phyloP scores from a whole-genome alignment of 2,888 invertebrate species.

The Idaea straminata region DNA sequence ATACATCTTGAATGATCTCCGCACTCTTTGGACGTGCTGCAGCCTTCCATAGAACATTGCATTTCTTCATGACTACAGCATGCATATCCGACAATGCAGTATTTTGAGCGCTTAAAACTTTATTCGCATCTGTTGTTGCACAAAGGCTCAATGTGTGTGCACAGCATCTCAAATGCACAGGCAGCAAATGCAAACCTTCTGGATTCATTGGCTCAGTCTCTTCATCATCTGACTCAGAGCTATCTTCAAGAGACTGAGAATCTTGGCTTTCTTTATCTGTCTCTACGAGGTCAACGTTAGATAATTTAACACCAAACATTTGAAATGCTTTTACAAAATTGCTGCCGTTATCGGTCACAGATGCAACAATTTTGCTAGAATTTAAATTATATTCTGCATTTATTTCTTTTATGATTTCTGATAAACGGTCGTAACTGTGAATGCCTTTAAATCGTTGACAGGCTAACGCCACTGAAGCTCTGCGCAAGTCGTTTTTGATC shows the following conservation, averaged over 20 bases:
- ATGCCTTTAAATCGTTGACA: constrained; percentile 20
- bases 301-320: constrained; percentile 10
- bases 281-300: no score
- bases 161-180: no score
- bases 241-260: constrained; percentile 3
- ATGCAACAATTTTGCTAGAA: constrained; percentile 16
- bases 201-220: constrained; percentile 7
- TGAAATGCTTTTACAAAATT: constrained; percentile 21
- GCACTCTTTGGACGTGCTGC: constrained; percentile 11
- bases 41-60: constrained; percentile 17
- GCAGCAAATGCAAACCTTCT: no score
- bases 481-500: constrained; percentile 20
- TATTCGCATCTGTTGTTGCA: constrained; percentile 12
- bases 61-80: constrained; percentile 6
- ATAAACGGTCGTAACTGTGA: constrained; percentile 20
- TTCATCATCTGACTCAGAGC: constrained; percentile 16
- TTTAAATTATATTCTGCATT: constrained; percentile 14
- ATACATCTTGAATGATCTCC: constrained; percentile 7
- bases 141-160: constrained; percentile 17
- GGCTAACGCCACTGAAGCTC: constrained; percentile 22
- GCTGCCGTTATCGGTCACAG: constrained; percentile 18
- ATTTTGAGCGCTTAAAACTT: constrained; percentile 4
- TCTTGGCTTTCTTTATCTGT: neutral
- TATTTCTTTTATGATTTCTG: constrained; percentile 15
- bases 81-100: constrained; percentile 7